Conservation (phyloP, 2,797 vertebrate genomes). For the Pangasius mekongensis region DNA sequence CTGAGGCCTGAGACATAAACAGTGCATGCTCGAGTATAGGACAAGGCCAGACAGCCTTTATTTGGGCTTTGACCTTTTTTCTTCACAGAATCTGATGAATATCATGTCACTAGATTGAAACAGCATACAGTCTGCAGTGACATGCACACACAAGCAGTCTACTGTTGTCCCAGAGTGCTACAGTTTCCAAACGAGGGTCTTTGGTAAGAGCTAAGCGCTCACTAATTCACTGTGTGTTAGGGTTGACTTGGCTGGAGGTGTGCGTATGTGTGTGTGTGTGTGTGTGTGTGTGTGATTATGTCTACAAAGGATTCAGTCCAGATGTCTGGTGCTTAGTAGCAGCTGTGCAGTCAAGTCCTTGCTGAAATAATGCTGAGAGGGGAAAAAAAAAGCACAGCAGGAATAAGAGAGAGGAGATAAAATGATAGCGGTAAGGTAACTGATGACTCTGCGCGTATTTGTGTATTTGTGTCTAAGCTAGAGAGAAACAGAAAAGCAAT, state of each 20-base stretch:
- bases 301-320: constrained; percentile 42
- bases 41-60: constrained; percentile 28
- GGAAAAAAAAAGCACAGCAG: constrained; percentile 15
- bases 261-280: constrained; percentile 8
- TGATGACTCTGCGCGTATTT: background rate
- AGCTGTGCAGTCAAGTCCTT: constrained; percentile 45
- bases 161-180: constrained; percentile 8
- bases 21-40: background rate
- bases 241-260: constrained; percentile 1
- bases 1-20: constrained; percentile 24
- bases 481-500: background rate
- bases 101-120: background rate
- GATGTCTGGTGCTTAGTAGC: constrained; percentile 49
- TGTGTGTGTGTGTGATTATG: constrained; percentile 21
- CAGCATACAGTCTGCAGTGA: background rate
- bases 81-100: background rate
- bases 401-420: constrained; percentile 34
- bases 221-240: background rate
- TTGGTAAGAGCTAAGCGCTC: background rate
- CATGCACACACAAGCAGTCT: background rate
- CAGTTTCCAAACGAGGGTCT: background rate
- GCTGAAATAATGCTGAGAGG: constrained; percentile 20
- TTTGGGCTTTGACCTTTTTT: constrained; percentile 44
- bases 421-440: background rate
- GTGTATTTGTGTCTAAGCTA: background rate